phyloP scores from a whole-genome alignment of 2,113 vertebrate species.

The Dolichotis patagonum region DNA sequence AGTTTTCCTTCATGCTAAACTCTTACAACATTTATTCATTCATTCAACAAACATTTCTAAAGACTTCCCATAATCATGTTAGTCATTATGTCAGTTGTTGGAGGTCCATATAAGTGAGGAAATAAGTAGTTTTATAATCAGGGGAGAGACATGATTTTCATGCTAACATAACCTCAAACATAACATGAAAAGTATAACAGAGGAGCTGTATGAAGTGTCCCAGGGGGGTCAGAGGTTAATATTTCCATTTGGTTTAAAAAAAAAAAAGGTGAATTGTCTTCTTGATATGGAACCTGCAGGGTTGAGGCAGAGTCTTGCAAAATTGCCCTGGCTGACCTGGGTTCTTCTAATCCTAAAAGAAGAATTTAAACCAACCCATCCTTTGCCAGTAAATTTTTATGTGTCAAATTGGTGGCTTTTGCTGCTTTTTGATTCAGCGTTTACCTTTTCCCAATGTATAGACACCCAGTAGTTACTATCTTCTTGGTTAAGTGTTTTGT shows the following conservation, averaged over 20 bases:
- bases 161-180: background rate
- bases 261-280: background rate
- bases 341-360: slow-evolving; percentile 89
- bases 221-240: background rate
- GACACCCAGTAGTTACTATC: slow-evolving; percentile 97
- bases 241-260: background rate
- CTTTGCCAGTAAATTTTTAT: slow-evolving; percentile 96
- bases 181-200: background rate
- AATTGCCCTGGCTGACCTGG: background rate
- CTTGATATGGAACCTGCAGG: background rate
- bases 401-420: slow-evolving; percentile 98
- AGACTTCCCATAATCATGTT: background rate
- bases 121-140: background rate
- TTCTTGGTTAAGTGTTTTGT: slow-evolving; percentile 92
- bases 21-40: background rate
- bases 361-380: slow-evolving; percentile 95
- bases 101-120: background rate
- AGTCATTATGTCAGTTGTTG: background rate
- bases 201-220: background rate
- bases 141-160: background rate
- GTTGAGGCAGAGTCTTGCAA: background rate
- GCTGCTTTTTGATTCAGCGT: slow-evolving; percentile 92
- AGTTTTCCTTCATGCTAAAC: background rate
- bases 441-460: slow-evolving; percentile 79
- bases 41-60: background rate